Conservation (phyloP, 2,888 invertebrate species). For the Furcula furcula region DNA sequence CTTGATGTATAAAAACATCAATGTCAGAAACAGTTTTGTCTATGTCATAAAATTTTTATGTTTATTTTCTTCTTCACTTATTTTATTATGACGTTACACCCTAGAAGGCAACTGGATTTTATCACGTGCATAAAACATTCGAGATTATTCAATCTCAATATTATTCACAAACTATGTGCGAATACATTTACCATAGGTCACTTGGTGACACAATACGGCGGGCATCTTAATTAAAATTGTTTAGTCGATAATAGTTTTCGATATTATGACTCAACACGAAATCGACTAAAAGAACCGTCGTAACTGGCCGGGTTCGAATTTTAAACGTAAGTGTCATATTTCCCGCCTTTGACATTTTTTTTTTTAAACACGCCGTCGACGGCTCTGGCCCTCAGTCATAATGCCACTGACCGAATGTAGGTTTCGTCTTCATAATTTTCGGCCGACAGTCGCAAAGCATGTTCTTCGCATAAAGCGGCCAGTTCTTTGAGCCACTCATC, state of each 20-base stretch:
- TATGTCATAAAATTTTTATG: conserved; percentile 4
- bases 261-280: no score
- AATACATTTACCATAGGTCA: background rate
- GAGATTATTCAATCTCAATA: conserved; percentile 1
- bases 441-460: conserved; percentile 83
- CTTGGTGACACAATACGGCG: background rate
- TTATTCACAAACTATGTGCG: background rate
- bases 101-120: conserved; percentile 31
- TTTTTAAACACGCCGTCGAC: conserved; percentile 30
- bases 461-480: conserved; percentile 96
- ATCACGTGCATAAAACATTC: conserved; percentile 29
- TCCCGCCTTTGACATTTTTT: conserved; percentile 22
- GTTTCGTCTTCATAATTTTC: conserved; percentile 60
- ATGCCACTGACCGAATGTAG: conserved; percentile 60
- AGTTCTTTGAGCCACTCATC: conserved; percentile 98
- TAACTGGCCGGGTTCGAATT: conserved; percentile 13
- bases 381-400: conserved; percentile 68
- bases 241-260: background rate
- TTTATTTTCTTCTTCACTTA: conserved; percentile 10
- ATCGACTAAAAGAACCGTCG: conserved; percentile 1
- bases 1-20: conserved; percentile 26
- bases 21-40: conserved; percentile 9
- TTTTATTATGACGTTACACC: conserved; percentile 22
- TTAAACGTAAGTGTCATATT: conserved; percentile 28
- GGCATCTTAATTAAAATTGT: no score